Base-by-base conservation (phyloP, 2,888 invertebrate species). In the Timandra comae region DNA sequence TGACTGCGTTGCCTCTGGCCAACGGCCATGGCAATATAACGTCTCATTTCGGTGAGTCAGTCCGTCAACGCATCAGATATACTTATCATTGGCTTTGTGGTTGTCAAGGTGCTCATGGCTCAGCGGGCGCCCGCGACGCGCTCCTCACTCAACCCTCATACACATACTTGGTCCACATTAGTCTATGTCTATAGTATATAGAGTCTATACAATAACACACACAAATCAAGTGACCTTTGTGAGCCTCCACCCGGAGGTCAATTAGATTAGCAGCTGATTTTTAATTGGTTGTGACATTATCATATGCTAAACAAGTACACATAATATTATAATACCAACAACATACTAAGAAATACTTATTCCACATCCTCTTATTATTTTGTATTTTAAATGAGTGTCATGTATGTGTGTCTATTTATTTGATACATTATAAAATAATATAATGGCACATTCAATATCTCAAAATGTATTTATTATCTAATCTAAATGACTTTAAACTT, bases 11-110 rank as follows among this genome's bases (percentile, higher is more conserved):
- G 80, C 86, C 86, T 59, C 73, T 84, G 75, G 85, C 85, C 73
- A 86, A 86, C 77, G 86, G 86, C 78, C 86, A 85, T 77, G 80
- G 81, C 77, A 79, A 79, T 80, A 73, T 81, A 56, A 76, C 84
- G 78, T 80, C 85, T 75, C 85, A 84, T 80, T 85, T 85, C 68
- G 84, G 86, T 86, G 86, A 85, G 85, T 86, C 78, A 42, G 84
- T 79, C 73, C 72, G 73, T 72, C 67, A 68, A 71, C 65, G 65
- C 69, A 73, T 70, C 63, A 52, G 67, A 64, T 72, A 62, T 69
- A 30, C 33, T 30, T 33, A 70, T 77, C 81, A 81, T 80, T 63
- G 75, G 82, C 82, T 84, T 82, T 78, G 71, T 80, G 84, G 80
- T 78, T 80, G 71, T 78, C 71, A 71, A 68, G 71, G 71, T 74